Evolutionary conservation across 2,797 vertebrate species (phyloP), one percentile per base, ranked within the genome.

Genomic region (Rhynchonycteris naso): DNA sequence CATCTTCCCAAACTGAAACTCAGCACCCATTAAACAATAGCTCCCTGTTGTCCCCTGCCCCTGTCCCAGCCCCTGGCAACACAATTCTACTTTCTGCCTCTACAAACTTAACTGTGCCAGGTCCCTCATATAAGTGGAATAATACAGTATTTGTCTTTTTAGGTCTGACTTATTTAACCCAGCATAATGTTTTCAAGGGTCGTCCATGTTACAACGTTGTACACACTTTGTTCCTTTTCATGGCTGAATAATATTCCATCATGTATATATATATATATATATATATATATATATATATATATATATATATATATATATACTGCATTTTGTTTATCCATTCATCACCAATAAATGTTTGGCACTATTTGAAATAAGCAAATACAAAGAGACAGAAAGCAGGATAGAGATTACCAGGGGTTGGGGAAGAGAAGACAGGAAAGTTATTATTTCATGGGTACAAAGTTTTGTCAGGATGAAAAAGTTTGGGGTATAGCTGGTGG

Each of bases 361-460:
- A 43, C 43, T 43, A 43, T 43, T 43, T 43, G 43, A 43, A 43
- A 43, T 43, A 7, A 7, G 43, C 43, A 43, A 43, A 43, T 43
- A 43, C 43, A 43, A 7, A 43, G 43, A 43, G 43, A 43, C 5
- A 43, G 43, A 43, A 43, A 43, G 43, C 43, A 43, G 43, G 43
- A 43, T 43, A 43, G 43, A 43, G 43, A 43, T 43, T 43, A 43
- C 43, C 43, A 43, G 43, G 43, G 43, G 22, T 7, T 71, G 14
- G 4, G 11, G 22, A 50, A 7, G 28, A 33, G 2, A 6, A 2
- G 7, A 28, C 24, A 0, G 2, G 28, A 4, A 2, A 54, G 7
- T 13, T 69, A 35, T 2, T 61, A 35, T 2, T 61, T 19, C 43
- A 22, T 15, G 30, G 43, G 19, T 61, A 26, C 3, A 38, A 54